A percentile compares a stretch with the other conserved stretches of the same genome.
Evolutionary conservation across 2,888 invertebrate species (phyloP).

Genomic region (Noctua janthe): DNA sequence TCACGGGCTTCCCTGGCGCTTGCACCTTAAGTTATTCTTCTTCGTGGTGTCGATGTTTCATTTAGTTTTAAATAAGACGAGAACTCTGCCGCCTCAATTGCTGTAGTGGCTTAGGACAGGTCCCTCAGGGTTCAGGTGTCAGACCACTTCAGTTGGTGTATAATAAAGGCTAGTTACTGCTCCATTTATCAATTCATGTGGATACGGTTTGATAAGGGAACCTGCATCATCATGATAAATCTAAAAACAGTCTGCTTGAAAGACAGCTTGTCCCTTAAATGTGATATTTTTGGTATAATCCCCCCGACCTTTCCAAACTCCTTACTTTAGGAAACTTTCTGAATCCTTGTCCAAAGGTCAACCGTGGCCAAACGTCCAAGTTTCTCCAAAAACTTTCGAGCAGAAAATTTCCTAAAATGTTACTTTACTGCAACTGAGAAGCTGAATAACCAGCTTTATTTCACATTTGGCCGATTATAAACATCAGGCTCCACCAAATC

Average conservation of each 20-base stretch:
- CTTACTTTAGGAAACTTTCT: neutral
- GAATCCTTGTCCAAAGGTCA: neutral
- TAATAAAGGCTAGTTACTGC: neutral
- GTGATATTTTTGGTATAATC: neutral
- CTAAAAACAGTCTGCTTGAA: neutral
- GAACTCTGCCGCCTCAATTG: neutral
- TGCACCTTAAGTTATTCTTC: neutral
- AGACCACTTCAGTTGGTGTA: neutral
- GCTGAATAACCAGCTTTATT: constrained; percentile 44
- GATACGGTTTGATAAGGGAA: neutral
- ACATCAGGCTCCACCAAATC: constrained; percentile 51
- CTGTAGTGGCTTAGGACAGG: neutral
- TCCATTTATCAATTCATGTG: neutral
- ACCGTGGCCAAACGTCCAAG: neutral
- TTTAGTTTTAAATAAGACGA: neutral
- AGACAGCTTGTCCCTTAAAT: neutral
- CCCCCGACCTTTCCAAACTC: neutral
- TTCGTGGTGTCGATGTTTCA: neutral
- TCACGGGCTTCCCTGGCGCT: too few species aligned
- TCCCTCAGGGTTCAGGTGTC: neutral
- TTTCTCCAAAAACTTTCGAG: neutral
- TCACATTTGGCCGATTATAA: constrained; percentile 56
- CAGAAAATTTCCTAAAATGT: neutral
- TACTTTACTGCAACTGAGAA: constrained; percentile 20
- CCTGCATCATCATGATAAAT: neutral